Base-by-base conservation (phyloP, 2,113 vertebrate species). In the Pseudois nayaur region DNA sequence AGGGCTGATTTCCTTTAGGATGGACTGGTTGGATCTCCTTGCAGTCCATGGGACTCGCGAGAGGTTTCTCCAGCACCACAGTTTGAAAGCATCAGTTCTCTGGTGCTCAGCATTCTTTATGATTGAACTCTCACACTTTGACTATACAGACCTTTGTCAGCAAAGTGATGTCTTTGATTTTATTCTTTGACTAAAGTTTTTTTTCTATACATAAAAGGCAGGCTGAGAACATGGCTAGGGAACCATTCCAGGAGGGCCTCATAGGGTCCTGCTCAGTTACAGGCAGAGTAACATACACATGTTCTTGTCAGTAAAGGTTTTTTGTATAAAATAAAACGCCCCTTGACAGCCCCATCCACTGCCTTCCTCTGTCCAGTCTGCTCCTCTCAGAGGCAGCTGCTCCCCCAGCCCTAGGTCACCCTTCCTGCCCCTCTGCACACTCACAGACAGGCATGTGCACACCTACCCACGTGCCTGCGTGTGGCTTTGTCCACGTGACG, bases 401-500 rank as follows among this genome's bases (percentile, higher is more conserved):
- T 1, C 8, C 10, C 9, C 33, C 0, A 1, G 8, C 16, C 60
- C 23, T 0, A 0, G 25, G 8, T 5, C 2, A 8, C 1, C 2
- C 4, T 31, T 4, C 10, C 86, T 10, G 33, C 8, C 36, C 62
- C 62, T 8, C 43, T 2, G 1, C 0, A 3, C 8, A 0, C 15
- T 40, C 3, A 5, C 40, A 9, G 5, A 2, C 0, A 17, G 74
- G 10, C 4, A 0, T 0, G 1, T 3, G 1, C 19, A n/a, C 17
- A 4, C 31, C 1, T 3, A 0, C 0, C 0, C 15, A 2, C 1
- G 3, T 8, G 40, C 4, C 2, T 2, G 27, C 19, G 36, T 0
- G 7, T 0, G 25, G 50, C 12, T 71, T 74, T 33, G 33, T 15
- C 33, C 19, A 3, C 0, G 9, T 7, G 43, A 10, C 0, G 0